These are phyloP conservation scores for Apis laboriosa DNA, from an alignment of 1,140 invertebrate genomes.

Conservation along the genomic window DNA sequence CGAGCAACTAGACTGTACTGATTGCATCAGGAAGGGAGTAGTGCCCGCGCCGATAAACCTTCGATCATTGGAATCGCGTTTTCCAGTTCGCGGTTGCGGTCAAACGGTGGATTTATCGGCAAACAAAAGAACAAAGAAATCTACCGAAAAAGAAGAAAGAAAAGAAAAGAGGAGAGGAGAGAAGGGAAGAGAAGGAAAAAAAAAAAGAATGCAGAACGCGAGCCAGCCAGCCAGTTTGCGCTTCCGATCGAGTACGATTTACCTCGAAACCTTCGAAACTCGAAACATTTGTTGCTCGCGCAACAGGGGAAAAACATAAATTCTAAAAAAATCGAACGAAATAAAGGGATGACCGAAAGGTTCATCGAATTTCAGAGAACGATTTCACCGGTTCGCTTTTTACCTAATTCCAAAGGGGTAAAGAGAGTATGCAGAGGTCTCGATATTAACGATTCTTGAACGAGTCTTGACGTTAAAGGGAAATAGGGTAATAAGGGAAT, in stretches of 20 bases:
- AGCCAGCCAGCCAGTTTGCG: no score
- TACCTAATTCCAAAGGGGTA: no score
- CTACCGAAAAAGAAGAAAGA: neutral
- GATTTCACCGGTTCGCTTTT: neutral
- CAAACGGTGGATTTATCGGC: neutral
- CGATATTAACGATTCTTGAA: neutral
- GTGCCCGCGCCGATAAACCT: neutral
- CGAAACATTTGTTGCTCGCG: neutral
- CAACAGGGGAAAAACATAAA: neutral
- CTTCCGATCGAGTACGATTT: constrained; percentile 14
- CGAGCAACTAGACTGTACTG: neutral
- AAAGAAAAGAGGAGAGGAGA: neutral
- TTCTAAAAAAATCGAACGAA: neutral
- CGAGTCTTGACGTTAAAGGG: neutral
- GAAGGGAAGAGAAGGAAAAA: neutral
- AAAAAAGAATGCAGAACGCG: neutral
- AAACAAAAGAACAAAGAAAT: constrained; percentile 18
- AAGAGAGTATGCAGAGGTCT: neutral
- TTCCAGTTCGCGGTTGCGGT: constrained; percentile 34
- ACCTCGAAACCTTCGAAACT: neutral
- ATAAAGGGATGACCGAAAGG: neutral
- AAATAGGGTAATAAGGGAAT: neutral
- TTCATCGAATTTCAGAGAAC: neutral
- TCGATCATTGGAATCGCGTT: constrained; percentile 33
- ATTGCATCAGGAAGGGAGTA: neutral